Evolutionary conservation across 2,797 vertebrate genomes (phyloP).

Genomic region (Bufotes viridis): DNA sequence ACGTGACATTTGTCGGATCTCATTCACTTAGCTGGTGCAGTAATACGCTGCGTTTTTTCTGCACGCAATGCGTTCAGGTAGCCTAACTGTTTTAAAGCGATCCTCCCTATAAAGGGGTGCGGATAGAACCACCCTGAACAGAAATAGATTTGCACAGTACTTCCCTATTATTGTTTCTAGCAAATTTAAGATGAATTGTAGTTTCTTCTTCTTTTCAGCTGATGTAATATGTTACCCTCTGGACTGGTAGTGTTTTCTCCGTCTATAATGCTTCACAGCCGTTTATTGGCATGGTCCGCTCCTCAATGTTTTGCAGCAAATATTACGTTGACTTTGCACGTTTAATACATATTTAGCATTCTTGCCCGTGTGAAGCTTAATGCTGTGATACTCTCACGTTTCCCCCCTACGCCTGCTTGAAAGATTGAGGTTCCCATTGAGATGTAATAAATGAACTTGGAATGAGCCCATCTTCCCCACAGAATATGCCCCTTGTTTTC

Average conservation of each 20-base stretch:
- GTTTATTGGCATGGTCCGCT: background rate
- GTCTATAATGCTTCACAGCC: background rate
- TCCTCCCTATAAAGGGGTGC: too few relatives aligned
- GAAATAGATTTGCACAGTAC: background rate
- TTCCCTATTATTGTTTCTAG: background rate
- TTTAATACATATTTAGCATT: slow-evolving; percentile 44
- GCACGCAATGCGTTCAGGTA: too few relatives aligned
- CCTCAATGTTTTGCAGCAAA: slow-evolving; percentile 12
- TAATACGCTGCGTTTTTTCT: too few relatives aligned
- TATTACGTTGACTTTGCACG: slow-evolving; percentile 16
- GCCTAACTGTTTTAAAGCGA: too few relatives aligned
- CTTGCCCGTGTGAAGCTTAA: slow-evolving; percentile 28
- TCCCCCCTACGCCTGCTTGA: slow-evolving; percentile 32
- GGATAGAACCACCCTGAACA: too few relatives aligned
- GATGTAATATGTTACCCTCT: background rate
- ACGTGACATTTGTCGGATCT: too few relatives aligned
- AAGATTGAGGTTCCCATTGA: slow-evolving; percentile 34
- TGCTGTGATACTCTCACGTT: slow-evolving; percentile 37
- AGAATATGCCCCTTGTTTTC: slow-evolving; percentile 24
- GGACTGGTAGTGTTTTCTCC: background rate
- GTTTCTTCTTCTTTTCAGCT: background rate
- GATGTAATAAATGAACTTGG: slow-evolving; percentile 30
- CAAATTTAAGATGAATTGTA: background rate
- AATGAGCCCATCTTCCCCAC: slow-evolving; percentile 6
- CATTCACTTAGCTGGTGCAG: too few relatives aligned